Evolutionary conservation across 2,888 invertebrate genomes (phyloP).

Genomic region (Mythimna pallens): DNA sequence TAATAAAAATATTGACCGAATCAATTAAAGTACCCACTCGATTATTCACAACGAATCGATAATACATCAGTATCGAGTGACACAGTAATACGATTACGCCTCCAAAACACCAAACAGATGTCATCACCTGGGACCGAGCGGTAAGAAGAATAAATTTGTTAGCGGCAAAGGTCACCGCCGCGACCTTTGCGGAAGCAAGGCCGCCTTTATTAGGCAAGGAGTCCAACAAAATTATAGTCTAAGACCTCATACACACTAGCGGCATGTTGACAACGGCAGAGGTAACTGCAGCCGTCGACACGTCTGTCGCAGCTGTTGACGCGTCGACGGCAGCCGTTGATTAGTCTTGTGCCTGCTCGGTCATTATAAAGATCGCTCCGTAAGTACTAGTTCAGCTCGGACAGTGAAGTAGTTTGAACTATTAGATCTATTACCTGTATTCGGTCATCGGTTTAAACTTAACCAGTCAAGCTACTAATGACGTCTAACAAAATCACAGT

Average conservation of each 20-base stretch:
- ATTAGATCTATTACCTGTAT: no score
- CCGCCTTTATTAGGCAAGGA: conserved; percentile 69
- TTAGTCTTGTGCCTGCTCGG: no score
- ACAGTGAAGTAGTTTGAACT: no score
- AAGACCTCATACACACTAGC: background rate
- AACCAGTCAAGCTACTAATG: no score
- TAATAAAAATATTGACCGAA: conserved; percentile 10
- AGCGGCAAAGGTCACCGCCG: conserved; percentile 75
- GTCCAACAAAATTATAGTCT: conserved; percentile 46
- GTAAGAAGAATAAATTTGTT: conserved; percentile 72
- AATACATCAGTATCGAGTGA: conserved; percentile 59
- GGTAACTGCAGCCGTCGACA: no score
- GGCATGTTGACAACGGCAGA: no score
- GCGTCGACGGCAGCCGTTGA: no score
- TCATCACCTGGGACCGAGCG: conserved; percentile 71
- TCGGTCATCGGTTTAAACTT: no score
- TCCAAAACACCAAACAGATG: conserved; percentile 71
- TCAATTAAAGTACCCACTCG: background rate
- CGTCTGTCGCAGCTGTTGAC: no score
- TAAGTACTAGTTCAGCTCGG: no score
- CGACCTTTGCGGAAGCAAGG: conserved; percentile 87
- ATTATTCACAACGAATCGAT: conserved; percentile 4
- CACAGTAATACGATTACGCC: conserved; percentile 65
- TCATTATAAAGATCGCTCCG: no score
- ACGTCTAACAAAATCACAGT: no score